Evolutionary conservation across 2,888 invertebrate species (phyloP).

Genomic region (Xestobium rufovillosum): DNA sequence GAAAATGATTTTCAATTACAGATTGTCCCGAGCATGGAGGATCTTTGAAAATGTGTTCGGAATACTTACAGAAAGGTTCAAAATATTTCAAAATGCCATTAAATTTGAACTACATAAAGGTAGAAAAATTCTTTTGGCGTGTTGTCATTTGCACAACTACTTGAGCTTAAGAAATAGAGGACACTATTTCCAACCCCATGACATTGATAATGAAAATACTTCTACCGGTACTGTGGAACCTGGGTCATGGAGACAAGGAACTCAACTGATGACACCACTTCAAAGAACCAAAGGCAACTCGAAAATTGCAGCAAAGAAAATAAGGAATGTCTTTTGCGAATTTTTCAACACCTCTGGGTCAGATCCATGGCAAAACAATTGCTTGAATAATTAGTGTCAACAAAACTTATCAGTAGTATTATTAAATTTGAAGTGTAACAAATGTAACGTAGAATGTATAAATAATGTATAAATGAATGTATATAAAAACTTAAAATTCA

Average conservation of each 20-base stretch:
- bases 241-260: constrained; percentile 15
- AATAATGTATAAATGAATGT: too few species aligned
- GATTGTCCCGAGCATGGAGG: constrained; percentile 18
- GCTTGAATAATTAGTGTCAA: too few species aligned
- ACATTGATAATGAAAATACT: constrained; percentile 13
- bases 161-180: constrained; percentile 11
- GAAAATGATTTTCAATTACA: constrained; percentile 19
- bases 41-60: constrained; percentile 21
- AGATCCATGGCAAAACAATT: constrained; percentile 8
- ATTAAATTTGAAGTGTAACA: too few species aligned
- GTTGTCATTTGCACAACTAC: constrained; percentile 18
- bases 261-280: not conserved
- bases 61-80: constrained; percentile 17
- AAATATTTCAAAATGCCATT: constrained; percentile 9
- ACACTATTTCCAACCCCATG: constrained; percentile 11
- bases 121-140: constrained; percentile 13
- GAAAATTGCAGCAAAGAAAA: constrained; percentile 3
- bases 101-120: constrained; percentile 8
- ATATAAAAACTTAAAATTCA: too few species aligned
- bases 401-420: too few species aligned
- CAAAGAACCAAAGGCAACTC: constrained; percentile 3
- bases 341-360: constrained; percentile 14
- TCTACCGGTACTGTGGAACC: constrained; percentile 12
- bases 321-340: constrained; percentile 11
- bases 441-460: too few species aligned